phyloP scores from a whole-genome alignment of 2,888 invertebrate species.

The Epiblema foenella region DNA sequence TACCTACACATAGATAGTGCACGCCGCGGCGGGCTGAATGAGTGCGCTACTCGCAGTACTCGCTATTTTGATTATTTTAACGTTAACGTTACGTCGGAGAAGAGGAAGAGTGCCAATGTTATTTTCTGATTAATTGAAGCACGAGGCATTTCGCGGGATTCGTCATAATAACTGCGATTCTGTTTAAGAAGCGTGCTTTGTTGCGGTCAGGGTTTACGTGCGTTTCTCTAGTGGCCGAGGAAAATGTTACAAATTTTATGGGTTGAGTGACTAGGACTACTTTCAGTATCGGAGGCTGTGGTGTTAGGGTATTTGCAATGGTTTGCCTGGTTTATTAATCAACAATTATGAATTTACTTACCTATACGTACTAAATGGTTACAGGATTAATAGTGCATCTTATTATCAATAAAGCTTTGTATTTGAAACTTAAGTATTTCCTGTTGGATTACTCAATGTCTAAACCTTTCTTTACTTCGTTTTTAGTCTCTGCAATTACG shows the following conservation, averaged over 20 bases:
- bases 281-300: background rate
- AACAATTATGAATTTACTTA: background rate
- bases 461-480: too few species aligned
- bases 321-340: background rate
- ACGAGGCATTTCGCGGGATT: conserved; percentile 71
- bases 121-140: conserved; percentile 76
- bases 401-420: too few species aligned
- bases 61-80: conserved; percentile 71
- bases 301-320: background rate
- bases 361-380: too few species aligned
- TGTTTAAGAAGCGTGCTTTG: conserved; percentile 66
- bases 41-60: conserved; percentile 61
- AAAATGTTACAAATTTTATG: conserved; percentile 45
- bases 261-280: conserved; percentile 24
- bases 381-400: too few species aligned
- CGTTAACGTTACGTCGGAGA: conserved; percentile 69
- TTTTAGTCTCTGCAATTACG: too few species aligned
- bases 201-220: conserved; percentile 55
- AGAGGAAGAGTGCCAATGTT: conserved; percentile 67
- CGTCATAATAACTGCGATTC: conserved; percentile 64
- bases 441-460: too few species aligned
- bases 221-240: conserved; percentile 46
- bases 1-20: conserved; percentile 38
- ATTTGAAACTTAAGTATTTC: too few species aligned
- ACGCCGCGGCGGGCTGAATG: conserved; percentile 66